Conservation (phyloP, 2,888 invertebrate species). For the Drosophila recens region DNA sequence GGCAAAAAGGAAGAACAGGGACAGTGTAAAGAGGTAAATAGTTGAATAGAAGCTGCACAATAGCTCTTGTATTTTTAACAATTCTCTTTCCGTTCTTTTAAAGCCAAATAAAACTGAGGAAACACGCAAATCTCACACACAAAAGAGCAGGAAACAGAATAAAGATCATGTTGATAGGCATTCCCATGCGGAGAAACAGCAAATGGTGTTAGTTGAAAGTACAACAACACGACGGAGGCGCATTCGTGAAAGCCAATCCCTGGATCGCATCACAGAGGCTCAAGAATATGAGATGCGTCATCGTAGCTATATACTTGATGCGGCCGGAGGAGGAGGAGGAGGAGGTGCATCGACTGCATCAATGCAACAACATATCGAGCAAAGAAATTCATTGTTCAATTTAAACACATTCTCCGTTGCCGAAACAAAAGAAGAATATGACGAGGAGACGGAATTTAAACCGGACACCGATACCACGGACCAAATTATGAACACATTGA, state of each 20-base stretch:
- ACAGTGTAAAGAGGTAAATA: slow-evolving; percentile 75
- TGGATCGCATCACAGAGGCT: slow-evolving; percentile 94
- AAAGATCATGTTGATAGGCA: slow-evolving; percentile 79
- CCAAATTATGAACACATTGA: slow-evolving; percentile 70
- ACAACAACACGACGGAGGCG: slow-evolving; percentile 87
- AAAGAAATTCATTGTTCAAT: slow-evolving; percentile 77
- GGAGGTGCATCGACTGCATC: slow-evolving; percentile 34
- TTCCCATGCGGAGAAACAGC: slow-evolving; percentile 73
- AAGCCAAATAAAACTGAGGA: slow-evolving; percentile 82
- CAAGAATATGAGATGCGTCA: slow-evolving; percentile 88
- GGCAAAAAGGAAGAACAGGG: slow-evolving; percentile 81
- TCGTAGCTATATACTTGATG: slow-evolving; percentile 61
- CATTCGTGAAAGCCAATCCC: slow-evolving; percentile 92
- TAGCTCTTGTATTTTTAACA: background rate
- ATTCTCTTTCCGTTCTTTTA: background rate
- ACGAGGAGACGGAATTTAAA: slow-evolving; percentile 59
- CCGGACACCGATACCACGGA: slow-evolving; percentile 61
- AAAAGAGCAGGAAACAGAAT: slow-evolving; percentile 76
- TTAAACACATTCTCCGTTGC: slow-evolving; percentile 80
- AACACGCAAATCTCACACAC: slow-evolving; percentile 79
- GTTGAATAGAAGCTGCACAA: background rate
- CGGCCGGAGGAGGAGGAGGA: slow-evolving; percentile 19
- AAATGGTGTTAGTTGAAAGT: slow-evolving; percentile 39
- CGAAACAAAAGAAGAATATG: slow-evolving; percentile 80
- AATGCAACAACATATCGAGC: slow-evolving; percentile 71